Evolutionary conservation across 2,797 vertebrate species (phyloP), one percentile per base, ranked within the genome.

Genomic region (Propithecus deckenii): DNA sequence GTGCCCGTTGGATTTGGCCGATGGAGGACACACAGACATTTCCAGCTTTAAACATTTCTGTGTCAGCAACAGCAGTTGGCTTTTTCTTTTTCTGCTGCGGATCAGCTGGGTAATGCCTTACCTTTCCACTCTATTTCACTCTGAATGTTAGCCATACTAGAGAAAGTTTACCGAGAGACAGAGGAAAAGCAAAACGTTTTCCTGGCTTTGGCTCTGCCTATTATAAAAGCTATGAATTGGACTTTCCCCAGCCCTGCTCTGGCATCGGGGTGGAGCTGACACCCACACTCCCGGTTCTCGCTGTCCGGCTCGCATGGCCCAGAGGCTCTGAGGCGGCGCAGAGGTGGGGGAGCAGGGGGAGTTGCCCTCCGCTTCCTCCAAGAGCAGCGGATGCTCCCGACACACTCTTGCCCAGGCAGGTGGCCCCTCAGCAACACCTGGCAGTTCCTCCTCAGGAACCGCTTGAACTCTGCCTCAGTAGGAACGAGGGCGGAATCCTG

Each of bases 121-220:
- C 4, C 76, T 92, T 96, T 74, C 89, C 22, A 65, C 9, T 94
- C 46, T 41, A 20, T 59, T 88, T 88, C 32, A 28, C 71, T 91
- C 32, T 84, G 76, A 71, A 38, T 81, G 35, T 86, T 75, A 35
- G 46, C 38, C 81, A 55, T 50, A 55, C 61, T 61, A 72, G 79
- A 79, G 65, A 79, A 59, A 32, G 28, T 80, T 59, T 74, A 23
- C 46, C 30, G 46, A 78, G 23, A 71, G 55, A 35, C 30, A 63
- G 55, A 84, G 23, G 46, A 50, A 57, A 55, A 32, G 35, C 5
- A 71, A 90, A 50, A 18, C 4, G 4, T 65, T 74, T 46, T 46
- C 12, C 32, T 32, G 23, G 25, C 84, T 48, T 63, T 48, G 11
- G 8, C 67, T 84, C 71, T 85, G 30, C 23, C 14, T 23, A 1